Evolutionary conservation across 64 coral and sea anemone species (phyloP).

Genomic region (Pachyseris speciosa): DNA sequence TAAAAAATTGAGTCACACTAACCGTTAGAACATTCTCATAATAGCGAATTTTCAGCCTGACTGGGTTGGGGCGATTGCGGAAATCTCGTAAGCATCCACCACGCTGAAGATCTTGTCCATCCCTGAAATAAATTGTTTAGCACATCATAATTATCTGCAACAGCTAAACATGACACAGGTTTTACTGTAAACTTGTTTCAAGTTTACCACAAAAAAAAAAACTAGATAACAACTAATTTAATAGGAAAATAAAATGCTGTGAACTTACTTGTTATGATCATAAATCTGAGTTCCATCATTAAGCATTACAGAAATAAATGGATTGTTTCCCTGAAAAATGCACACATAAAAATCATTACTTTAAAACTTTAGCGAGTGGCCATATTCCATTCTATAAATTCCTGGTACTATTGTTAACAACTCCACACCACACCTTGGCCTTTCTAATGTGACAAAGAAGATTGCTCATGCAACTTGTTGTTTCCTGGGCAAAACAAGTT

Average conservation of each 20-base stretch:
- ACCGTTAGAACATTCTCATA: slow-evolving; percentile 97
- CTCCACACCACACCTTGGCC: too few species aligned
- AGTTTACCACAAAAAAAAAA: too few species aligned
- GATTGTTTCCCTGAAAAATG: slow-evolving; percentile 95
- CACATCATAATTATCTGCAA: too few species aligned
- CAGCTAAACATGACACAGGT: not conserved
- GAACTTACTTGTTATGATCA: slow-evolving; percentile 92
- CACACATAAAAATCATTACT: not conserved
- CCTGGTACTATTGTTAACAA: too few species aligned
- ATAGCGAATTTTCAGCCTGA: slow-evolving; percentile 93
- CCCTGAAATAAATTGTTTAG: slow-evolving; percentile 61
- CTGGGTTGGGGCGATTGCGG: slow-evolving; percentile 94
- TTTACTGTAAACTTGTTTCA: too few species aligned
- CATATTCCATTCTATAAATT: too few species aligned
- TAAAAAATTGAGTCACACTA: not conserved
- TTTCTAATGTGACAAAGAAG: too few species aligned
- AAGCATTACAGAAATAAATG: slow-evolving; percentile 94
- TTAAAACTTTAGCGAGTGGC: not conserved
- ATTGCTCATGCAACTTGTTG: too few species aligned
- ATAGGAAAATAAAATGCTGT: not conserved
- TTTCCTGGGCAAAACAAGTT: too few species aligned
- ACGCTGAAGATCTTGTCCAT: slow-evolving; percentile 91
- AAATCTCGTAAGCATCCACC: slow-evolving; percentile 98
- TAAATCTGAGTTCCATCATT: slow-evolving; percentile 92
- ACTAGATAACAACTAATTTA: not conserved